phyloP scores from a whole-genome alignment of 2,888 invertebrate species.

The Drosophila flavopinicola region DNA sequence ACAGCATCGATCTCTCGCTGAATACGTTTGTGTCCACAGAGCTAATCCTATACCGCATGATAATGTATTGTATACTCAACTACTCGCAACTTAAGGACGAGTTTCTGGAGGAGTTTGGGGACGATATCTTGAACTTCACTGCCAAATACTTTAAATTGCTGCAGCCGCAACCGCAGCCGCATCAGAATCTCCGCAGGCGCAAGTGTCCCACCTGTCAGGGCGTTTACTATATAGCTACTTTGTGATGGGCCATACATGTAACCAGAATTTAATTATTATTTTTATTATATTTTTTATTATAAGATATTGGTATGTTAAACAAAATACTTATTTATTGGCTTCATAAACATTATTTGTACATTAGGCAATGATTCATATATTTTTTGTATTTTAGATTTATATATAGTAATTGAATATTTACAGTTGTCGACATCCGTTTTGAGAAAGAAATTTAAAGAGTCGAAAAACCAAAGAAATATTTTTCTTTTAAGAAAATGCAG shows the following conservation, averaged over 20 bases:
- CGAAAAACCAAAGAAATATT: too few species aligned
- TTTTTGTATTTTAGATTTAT: too few species aligned
- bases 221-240: constrained; percentile 43
- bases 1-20: constrained; percentile 58
- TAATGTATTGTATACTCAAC: constrained; percentile 62
- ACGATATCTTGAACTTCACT: constrained; percentile 37
- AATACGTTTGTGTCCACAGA: constrained; percentile 75
- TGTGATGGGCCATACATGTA: too few species aligned
- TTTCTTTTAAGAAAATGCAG: too few species aligned
- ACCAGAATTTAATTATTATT: too few species aligned
- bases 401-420: too few species aligned
- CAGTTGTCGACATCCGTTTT: too few species aligned
- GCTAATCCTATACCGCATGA: constrained; percentile 70
- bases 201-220: constrained; percentile 49
- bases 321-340: neutral
- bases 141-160: constrained; percentile 58
- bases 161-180: constrained; percentile 22
- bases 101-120: constrained; percentile 40
- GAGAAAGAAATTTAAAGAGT: too few species aligned
- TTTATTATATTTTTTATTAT: neutral
- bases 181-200: neutral
- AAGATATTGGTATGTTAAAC: neutral
- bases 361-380: too few species aligned
- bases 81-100: constrained; percentile 58
- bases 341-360: too few species aligned